Conservation (phyloP, 2,888 invertebrate species). For the Xylocampa areola region DNA sequence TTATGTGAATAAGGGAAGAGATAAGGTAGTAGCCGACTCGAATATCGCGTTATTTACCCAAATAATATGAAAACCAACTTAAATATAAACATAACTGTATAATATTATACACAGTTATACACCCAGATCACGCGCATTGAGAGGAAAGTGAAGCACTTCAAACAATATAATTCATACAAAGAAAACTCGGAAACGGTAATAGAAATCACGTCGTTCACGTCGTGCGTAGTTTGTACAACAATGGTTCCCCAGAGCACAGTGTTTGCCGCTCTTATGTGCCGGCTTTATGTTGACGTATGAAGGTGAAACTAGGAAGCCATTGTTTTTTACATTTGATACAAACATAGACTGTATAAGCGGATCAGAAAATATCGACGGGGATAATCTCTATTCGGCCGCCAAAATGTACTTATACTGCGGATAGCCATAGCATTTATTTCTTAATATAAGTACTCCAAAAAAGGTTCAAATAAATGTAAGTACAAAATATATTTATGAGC, state of each 20-base stretch:
- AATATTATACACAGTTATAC: conserved; percentile 31
- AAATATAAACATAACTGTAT: conserved; percentile 6
- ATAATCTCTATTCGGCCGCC: conserved; percentile 28
- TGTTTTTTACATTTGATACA: conserved; percentile 59
- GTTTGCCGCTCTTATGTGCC: conserved; percentile 56
- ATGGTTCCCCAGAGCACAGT: conserved; percentile 69
- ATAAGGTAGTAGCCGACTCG: conserved; percentile 9
- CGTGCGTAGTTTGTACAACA: conserved; percentile 68
- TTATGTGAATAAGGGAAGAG: too few species aligned
- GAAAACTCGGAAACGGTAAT: conserved; percentile 71
- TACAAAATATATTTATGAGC: conserved; percentile 8
- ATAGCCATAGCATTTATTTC: conserved; percentile 1
- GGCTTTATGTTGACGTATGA: conserved; percentile 61
- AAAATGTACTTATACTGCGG: conserved; percentile 7
- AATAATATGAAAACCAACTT: conserved; percentile 20
- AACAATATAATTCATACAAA: conserved; percentile 60
- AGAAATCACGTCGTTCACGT: conserved; percentile 69
- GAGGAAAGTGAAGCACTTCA: conserved; percentile 58
- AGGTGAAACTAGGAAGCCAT: conserved; percentile 70
- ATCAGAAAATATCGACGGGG: conserved; percentile 31
- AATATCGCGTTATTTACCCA: conserved; percentile 13
- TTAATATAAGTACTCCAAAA: conserved; percentile 8
- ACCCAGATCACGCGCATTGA: conserved; percentile 47
- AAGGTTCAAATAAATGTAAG: conserved; percentile 9
- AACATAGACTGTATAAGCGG: conserved; percentile 35